A percentile compares a stretch with the other conserved stretches of the same genome.
These are phyloP conservation scores for Psococerastis gibbosa DNA, from an alignment of 2,888 invertebrate genomes.

Conservation along the genomic window DNA sequence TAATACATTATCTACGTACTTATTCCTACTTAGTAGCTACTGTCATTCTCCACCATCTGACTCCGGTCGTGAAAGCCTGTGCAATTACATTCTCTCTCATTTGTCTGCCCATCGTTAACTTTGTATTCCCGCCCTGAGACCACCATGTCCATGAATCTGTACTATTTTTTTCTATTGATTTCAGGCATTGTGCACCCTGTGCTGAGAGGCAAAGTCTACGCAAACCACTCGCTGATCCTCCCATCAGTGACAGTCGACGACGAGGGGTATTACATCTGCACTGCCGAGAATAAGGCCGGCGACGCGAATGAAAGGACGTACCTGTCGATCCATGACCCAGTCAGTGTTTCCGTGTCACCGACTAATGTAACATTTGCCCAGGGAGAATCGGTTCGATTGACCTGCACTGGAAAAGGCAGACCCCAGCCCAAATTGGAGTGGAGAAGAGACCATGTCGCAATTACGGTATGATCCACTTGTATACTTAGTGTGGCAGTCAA, in stretches of 20 bases:
- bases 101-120: too few species aligned
- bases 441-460: slow-evolving; percentile 11
- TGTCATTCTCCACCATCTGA: too few species aligned
- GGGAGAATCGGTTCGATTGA: slow-evolving; percentile 12
- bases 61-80: too few species aligned
- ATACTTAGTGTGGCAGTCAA: too few species aligned
- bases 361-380: slow-evolving; percentile 12
- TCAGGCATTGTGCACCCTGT: slow-evolving; percentile 6
- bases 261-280: slow-evolving; percentile 27
- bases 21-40: too few species aligned
- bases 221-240: slow-evolving; percentile 24
- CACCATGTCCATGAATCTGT: background rate
- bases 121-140: too few species aligned
- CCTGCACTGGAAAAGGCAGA: slow-evolving; percentile 14
- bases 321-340: slow-evolving; percentile 14
- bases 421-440: slow-evolving; percentile 14
- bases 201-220: background rate
- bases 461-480: too few species aligned
- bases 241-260: slow-evolving; percentile 24
- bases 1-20: too few species aligned
- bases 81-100: too few species aligned
- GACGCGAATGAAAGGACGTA: slow-evolving; percentile 14
- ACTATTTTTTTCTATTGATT: background rate
- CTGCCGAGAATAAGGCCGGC: slow-evolving; percentile 18
- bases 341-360: slow-evolving; percentile 13